Evolutionary conservation across 2,113 vertebrate species (phyloP).

Genomic region (Hippocampus mohnikei): DNA sequence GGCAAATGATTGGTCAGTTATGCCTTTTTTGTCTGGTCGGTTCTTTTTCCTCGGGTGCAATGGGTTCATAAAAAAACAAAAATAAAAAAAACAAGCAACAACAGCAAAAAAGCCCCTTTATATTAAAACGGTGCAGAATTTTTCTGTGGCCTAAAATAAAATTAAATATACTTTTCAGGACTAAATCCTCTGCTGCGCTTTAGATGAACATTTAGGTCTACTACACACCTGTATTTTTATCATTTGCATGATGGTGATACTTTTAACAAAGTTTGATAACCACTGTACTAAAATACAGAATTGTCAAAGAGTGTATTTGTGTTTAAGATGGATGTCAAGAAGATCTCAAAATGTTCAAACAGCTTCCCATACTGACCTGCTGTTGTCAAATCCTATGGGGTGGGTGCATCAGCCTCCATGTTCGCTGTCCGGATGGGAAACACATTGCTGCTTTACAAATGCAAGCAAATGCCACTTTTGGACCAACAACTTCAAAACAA

Average conservation of each 20-base stretch:
- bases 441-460: slow-evolving; percentile 30
- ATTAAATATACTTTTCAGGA: no score
- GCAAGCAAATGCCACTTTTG: slow-evolving; percentile 7
- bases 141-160: no score
- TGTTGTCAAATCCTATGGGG: slow-evolving; percentile 54
- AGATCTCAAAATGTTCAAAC: not conserved
- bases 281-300: not conserved
- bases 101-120: no score
- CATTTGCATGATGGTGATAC: not conserved
- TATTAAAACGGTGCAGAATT: no score
- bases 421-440: slow-evolving; percentile 18
- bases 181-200: no score
- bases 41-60: no score
- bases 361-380: slow-evolving; percentile 38
- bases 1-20: no score
- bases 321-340: not conserved
- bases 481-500: not conserved
- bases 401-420: slow-evolving; percentile 31
- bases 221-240: not conserved
- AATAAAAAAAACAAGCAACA: no score
- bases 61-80: no score
- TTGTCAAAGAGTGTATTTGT: not conserved
- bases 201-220: not conserved
- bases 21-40: no score
- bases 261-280: not conserved